A percentile compares a stretch with the other conserved stretches of the same genome.
Evolutionary conservation across 1,140 invertebrate genomes (phyloP).

Genomic region (Scylla paramamosain): DNA sequence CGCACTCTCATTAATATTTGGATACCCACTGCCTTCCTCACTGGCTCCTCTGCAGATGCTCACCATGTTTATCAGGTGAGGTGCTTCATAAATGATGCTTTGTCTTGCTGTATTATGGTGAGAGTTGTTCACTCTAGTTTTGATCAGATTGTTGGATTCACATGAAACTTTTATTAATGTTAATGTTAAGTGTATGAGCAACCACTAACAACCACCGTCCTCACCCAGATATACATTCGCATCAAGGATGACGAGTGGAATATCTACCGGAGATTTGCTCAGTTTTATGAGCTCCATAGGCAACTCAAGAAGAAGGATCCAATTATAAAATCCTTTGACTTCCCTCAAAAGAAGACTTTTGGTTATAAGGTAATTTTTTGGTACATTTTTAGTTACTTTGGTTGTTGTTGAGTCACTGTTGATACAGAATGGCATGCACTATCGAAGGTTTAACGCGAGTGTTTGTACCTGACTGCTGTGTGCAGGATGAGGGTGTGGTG

Average conservation of each 20-base stretch:
- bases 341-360: constrained; percentile 96
- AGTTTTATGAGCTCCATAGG: constrained; percentile 91
- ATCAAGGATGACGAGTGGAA: constrained; percentile 95
- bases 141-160: too few species aligned
- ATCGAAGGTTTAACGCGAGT: too few species aligned
- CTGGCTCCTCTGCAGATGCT: constrained; percentile 87
- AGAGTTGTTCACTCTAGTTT: not conserved
- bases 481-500: constrained; percentile 89
- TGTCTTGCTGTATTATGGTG: not conserved
- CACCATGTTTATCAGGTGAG: constrained; percentile 94
- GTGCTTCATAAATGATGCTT: not conserved
- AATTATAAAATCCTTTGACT: constrained; percentile 89
- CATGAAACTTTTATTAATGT: too few species aligned
- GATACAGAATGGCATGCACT: too few species aligned
- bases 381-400: not conserved
- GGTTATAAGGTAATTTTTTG: constrained; percentile 88
- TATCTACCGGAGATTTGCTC: constrained; percentile 93
- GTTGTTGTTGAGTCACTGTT: constrained; percentile 46
- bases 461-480: too few species aligned
- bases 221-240: constrained; percentile 87
- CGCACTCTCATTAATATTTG: constrained; percentile 89
- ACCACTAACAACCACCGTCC: not conserved
- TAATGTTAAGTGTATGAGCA: too few species aligned
- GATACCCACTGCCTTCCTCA: constrained; percentile 94
- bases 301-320: constrained; percentile 91